Evolutionary conservation across 2,797 vertebrate species (phyloP).

Genomic region (Crypturellus tataupa): DNA sequence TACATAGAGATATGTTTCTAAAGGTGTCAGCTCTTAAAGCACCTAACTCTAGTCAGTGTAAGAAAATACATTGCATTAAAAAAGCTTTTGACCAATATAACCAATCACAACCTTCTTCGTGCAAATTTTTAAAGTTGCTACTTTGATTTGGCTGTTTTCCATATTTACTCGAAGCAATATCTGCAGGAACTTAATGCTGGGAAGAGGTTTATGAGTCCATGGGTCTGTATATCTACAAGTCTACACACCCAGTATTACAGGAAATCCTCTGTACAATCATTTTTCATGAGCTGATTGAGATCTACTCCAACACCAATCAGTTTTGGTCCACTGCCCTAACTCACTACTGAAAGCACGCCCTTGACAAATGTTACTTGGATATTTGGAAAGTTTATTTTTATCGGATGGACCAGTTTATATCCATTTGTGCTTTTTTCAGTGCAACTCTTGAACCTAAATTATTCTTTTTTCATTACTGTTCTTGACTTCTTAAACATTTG

Average conservation of each 20-base stretch:
- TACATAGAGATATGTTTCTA: slow-evolving; percentile 25
- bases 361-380: neutral
- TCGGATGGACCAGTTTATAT: slow-evolving; percentile 14
- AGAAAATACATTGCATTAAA: slow-evolving; percentile 1
- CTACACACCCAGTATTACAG: neutral
- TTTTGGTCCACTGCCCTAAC: neutral
- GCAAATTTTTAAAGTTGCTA: neutral
- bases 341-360: neutral
- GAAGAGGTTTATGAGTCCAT: neutral
- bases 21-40: slow-evolving; percentile 22
- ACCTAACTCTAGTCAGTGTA: neutral
- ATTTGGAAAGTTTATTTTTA: slow-evolving; percentile 5
- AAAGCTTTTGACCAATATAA: neutral
- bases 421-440: slow-evolving; percentile 1
- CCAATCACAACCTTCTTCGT: neutral
- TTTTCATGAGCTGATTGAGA: neutral
- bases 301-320: neutral
- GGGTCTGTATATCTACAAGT: neutral
- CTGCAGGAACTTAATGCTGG: neutral
- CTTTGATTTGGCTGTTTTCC: slow-evolving; percentile 1
- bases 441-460: neutral
- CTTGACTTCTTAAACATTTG: slow-evolving; percentile 1
- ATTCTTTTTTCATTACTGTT: neutral
- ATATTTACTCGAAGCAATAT: neutral
- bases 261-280: neutral